Evolutionary conservation across 2,797 vertebrate genomes (phyloP).

Genomic region (Galago senegalensis): DNA sequence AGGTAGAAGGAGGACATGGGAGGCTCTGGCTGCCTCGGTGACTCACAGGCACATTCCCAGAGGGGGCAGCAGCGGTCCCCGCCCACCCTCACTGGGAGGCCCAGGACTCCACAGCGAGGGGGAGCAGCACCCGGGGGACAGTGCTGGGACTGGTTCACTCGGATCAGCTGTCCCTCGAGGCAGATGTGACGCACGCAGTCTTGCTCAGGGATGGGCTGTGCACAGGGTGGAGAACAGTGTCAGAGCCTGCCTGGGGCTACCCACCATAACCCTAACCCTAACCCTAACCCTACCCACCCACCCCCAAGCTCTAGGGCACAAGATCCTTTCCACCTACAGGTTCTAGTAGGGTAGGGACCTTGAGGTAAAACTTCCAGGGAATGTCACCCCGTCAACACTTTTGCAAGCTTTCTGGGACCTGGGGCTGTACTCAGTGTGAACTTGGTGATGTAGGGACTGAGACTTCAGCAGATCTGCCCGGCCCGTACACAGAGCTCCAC

Average conservation of each 20-base stretch:
- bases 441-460: background rate
- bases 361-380: background rate
- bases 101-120: slow-evolving; percentile 96
- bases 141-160: slow-evolving; percentile 96
- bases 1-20: background rate
- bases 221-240: slow-evolving; percentile 79
- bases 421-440: background rate
- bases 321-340: background rate
- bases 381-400: too few species aligned
- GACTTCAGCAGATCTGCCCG: background rate
- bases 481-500: background rate
- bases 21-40: background rate
- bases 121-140: slow-evolving; percentile 93
- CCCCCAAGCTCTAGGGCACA: background rate
- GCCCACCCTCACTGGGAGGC: slow-evolving; percentile 94
- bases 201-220: slow-evolving; percentile 92
- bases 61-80: slow-evolving; percentile 97
- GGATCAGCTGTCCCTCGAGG: slow-evolving; percentile 94
- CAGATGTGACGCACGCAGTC: slow-evolving; percentile 97
- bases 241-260: background rate
- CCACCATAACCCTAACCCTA: too few species aligned
- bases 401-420: background rate
- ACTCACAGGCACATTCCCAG: slow-evolving; percentile 99
- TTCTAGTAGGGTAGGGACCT: too few species aligned
- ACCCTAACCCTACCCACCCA: too few species aligned